Evolutionary conservation across 2,113 vertebrate genomes (phyloP).

Genomic region (Scartelaos histophorus): DNA sequence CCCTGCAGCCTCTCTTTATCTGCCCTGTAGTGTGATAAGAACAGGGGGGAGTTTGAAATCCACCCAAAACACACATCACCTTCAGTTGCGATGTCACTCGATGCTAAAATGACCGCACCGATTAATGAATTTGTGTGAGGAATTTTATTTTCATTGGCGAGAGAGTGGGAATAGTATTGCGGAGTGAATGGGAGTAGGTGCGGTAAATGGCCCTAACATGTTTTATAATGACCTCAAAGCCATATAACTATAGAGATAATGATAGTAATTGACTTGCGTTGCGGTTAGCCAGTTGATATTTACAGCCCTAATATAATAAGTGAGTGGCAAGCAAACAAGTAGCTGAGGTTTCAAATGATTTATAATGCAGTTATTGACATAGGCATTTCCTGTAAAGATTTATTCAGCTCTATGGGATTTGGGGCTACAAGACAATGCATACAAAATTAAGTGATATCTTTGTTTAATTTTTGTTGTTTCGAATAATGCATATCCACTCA

Average conservation of each 20-base stretch:
- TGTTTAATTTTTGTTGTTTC: too few species aligned
- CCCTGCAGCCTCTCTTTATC: constrained; percentile 67
- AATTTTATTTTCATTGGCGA: constrained; percentile 53
- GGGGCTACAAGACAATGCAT: too few species aligned
- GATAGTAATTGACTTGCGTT: constrained; percentile 9
- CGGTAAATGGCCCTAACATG: constrained; percentile 60
- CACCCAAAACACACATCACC: constrained; percentile 8
- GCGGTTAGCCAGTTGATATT: constrained; percentile 18
- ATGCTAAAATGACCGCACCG: background rate
- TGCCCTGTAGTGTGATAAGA: constrained; percentile 31
- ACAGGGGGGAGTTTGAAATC: constrained; percentile 13
- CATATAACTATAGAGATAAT: constrained; percentile 43
- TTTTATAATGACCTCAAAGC: constrained; percentile 55
- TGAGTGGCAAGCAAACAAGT: constrained; percentile 8
- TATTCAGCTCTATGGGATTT: background rate
- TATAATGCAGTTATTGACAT: background rate
- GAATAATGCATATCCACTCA: background rate
- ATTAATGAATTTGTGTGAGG: background rate
- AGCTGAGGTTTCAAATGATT: background rate
- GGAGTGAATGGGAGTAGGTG: constrained; percentile 49
- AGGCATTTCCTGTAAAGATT: background rate
- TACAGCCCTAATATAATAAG: constrained; percentile 12
- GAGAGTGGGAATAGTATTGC: constrained; percentile 50
- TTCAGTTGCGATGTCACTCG: constrained; percentile 5
- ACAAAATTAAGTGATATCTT: too few species aligned